These are phyloP conservation scores for Neodontobutis hainanensis DNA, from an alignment of 2,113 vertebrate species.

Conservation along the genomic window DNA sequence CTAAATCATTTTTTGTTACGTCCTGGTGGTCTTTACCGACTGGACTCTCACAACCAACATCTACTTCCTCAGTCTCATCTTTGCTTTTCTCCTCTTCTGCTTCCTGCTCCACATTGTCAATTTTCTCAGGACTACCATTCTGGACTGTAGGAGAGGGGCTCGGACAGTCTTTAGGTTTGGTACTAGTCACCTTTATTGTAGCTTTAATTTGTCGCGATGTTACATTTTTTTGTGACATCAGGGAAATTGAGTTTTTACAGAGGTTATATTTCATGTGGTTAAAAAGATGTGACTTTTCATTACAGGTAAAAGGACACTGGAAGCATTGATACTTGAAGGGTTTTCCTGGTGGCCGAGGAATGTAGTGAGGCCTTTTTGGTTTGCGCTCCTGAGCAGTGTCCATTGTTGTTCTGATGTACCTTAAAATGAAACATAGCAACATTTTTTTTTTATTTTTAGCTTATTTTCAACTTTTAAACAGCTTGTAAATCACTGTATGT, in stretches of 20 bases:
- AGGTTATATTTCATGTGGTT: constrained; percentile 99
- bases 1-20: constrained; percentile 27
- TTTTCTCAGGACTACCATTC: constrained; percentile 63
- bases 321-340: constrained; percentile 99
- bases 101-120: constrained; percentile 9
- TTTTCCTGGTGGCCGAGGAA: constrained; percentile 94
- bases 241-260: constrained; percentile 95
- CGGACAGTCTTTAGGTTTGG: constrained; percentile 41
- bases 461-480: background rate
- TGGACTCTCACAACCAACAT: constrained; percentile 50
- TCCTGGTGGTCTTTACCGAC: constrained; percentile 26
- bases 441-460: background rate
- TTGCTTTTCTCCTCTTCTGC: constrained; percentile 11
- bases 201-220: constrained; percentile 70
- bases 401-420: constrained; percentile 71
- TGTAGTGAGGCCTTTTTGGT: constrained; percentile 97
- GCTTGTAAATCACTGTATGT: constrained; percentile 19
- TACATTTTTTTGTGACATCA: constrained; percentile 87
- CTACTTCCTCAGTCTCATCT: constrained; percentile 50
- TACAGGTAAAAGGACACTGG: constrained; percentile 98
- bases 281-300: constrained; percentile 97
- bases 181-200: constrained; percentile 14
- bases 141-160: constrained; percentile 26
- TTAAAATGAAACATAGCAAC: constrained; percentile 11
- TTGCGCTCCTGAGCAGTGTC: constrained; percentile 89